Base-by-base conservation (phyloP, 2,888 invertebrate species). In the Euzophera pinguis region DNA sequence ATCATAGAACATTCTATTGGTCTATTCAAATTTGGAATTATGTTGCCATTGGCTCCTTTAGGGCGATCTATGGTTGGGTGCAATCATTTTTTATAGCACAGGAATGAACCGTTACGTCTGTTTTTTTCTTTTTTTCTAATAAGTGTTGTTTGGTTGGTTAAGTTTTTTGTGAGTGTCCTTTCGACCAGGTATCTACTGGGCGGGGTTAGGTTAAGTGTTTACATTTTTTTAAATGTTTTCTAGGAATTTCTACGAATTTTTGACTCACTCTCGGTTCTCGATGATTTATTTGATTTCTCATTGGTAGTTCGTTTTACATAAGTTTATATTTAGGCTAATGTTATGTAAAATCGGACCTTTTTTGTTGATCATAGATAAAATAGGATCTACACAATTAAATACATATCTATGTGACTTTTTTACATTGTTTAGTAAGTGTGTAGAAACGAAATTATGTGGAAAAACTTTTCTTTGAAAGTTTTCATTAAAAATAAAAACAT, bases 1-100 rank as follows among this genome's bases (percentile, higher is more conserved):
- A 51, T 71, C 71, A 68, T 73, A 73, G 75, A 71, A 62, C 60
- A 49, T 57, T 61, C 71, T 67, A 73, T 75, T 73, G 73, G 72
- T 61, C 73, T 75, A 75, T 73, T 59, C 62, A 50, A 63, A 62
- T 61, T 62, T 62, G 55, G 57, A 62, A 62, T 16, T 9, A 39
- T 43, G 32, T 47, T 47, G 50, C 56, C 56, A 62, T 63, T 63
- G 63, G 63, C 56, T 56, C 56, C 53, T 52, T 53, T 50, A 50
- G 51, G 53, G 51, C 52, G 52, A 53, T 34, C 51, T 43, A 41
- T 57, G 59, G 49, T 53, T 56, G 57, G 41, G 52, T 60, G 60
- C 58, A 59, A 56, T 56, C 49, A 47, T 52, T 53, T 53, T 51
- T 47, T 50, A 45, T 45, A 32, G 45, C 45, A 45, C 45, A 32